Evolutionary conservation across 2,888 invertebrate genomes (phyloP), one percentile per base, ranked within the genome.

Genomic region (Sinelater perroti): DNA sequence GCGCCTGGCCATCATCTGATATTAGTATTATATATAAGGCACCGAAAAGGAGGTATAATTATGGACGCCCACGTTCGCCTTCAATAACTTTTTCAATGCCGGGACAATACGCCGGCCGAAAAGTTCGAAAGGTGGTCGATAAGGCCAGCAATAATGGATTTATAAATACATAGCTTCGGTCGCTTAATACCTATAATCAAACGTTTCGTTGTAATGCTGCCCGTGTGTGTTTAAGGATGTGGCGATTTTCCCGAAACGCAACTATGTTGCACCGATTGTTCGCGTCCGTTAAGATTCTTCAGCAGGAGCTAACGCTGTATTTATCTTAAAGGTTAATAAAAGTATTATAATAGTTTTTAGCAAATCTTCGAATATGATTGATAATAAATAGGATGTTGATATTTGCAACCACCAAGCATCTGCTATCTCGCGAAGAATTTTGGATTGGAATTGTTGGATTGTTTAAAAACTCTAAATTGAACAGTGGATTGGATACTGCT

Each of bases 101-200:
- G 10, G 28, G 18, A 50, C 50, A 52, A 31, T 44, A 33, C 30
- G 11, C 44, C 44, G 40, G 30, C 11, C 21, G 40, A 42, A n/a
- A 52, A 30, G 40, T 52, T 52, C 33, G 44, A 52, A 52, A 52
- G 52, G 42, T 52, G 52, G 52, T 33, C 52, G 42, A 52, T 52
- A 52, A 52, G 24, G 10, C 52, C 40, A 42, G 16, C 21, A 42
- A 52, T 52, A 42, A 42, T 31, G 44, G 20, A 42, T 44, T 52
- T 52, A 52, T 52, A 52, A 47, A 52, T 52, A 52, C 40, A 44
- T 52, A 52, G 42, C 17, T 52, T 14, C 30, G 14, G 40, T 40
- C 35, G 4, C 31, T 28, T 52, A 52, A 52, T 52, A 31, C 31
- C 52, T 52, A 52, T 52, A 52, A 52, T 52, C 42, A 44, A 16